Percentiles rank a stretch among this genome's conserved stretches.
phyloP scores from a whole-genome alignment of 2,113 vertebrate species.

The Pomatorhinus ruficollis region DNA sequence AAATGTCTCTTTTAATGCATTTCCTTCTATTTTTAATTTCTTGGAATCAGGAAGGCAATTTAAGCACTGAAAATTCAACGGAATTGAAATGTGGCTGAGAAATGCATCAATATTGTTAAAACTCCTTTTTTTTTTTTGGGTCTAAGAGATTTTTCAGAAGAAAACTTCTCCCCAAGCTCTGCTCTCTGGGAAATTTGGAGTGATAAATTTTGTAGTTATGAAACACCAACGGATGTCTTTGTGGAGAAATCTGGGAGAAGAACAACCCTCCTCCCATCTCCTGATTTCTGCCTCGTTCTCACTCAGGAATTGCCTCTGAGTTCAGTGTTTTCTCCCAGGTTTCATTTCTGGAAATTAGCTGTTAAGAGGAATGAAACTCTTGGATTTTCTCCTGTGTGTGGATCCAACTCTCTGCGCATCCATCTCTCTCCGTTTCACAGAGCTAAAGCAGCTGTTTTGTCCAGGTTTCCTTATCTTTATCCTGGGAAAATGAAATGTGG shows the following conservation, averaged over 20 bases:
- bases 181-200: not conserved
- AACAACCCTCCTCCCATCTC: not conserved
- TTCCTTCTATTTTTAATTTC: constrained; percentile 35
- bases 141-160: not conserved
- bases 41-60: not conserved
- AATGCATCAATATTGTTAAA: not conserved
- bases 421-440: not conserved
- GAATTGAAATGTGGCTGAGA: not conserved
- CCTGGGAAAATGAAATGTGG: not conserved
- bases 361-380: not conserved
- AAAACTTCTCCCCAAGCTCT: not conserved
- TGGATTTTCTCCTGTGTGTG: not conserved
- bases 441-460: not conserved
- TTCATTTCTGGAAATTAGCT: not conserved
- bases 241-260: not conserved
- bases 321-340: not conserved
- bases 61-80: not conserved
- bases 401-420: not conserved
- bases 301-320: not conserved
- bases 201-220: not conserved
- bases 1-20: not conserved
- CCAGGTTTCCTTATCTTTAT: not conserved
- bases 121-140: not conserved
- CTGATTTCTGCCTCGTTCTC: not conserved
- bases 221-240: not conserved